Percentiles rank a stretch among this genome's conserved stretches.
Evolutionary conservation across 2,113 vertebrate species (phyloP).

Genomic region (Gallinago undulata): DNA sequence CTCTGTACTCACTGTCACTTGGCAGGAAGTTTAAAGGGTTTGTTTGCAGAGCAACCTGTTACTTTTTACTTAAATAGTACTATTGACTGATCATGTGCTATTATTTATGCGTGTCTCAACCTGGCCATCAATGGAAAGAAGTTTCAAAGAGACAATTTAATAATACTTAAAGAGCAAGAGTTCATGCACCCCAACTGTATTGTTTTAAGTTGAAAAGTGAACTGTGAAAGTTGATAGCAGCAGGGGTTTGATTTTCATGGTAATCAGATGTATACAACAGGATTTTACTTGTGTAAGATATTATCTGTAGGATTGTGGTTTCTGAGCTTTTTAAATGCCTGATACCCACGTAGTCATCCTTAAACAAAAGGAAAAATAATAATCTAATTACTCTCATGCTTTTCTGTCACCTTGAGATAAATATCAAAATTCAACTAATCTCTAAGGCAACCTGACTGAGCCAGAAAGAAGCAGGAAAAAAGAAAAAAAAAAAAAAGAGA

Average conservation of each 20-base stretch:
- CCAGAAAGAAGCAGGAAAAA: background rate
- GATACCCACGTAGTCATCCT: background rate
- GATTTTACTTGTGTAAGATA: background rate
- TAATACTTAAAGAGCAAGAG: background rate
- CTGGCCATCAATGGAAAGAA: background rate
- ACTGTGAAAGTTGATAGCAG: background rate
- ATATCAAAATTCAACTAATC: background rate
- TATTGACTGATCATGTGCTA: background rate
- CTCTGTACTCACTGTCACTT: background rate
- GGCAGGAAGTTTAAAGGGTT: background rate
- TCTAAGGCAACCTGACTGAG: background rate
- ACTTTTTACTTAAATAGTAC: background rate
- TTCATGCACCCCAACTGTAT: background rate
- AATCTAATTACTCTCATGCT: background rate
- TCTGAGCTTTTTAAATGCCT: background rate
- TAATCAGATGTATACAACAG: background rate
- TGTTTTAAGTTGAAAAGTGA: background rate
- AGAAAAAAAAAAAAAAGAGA: background rate
- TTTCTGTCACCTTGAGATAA: background rate
- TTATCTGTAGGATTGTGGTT: background rate
- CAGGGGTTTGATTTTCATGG: background rate
- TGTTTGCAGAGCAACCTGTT: background rate
- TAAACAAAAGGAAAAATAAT: background rate
- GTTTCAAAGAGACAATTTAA: background rate
- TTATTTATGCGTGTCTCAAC: background rate